Base-by-base conservation (phyloP, 2,113 vertebrate species). In the Solea senegalensis region DNA sequence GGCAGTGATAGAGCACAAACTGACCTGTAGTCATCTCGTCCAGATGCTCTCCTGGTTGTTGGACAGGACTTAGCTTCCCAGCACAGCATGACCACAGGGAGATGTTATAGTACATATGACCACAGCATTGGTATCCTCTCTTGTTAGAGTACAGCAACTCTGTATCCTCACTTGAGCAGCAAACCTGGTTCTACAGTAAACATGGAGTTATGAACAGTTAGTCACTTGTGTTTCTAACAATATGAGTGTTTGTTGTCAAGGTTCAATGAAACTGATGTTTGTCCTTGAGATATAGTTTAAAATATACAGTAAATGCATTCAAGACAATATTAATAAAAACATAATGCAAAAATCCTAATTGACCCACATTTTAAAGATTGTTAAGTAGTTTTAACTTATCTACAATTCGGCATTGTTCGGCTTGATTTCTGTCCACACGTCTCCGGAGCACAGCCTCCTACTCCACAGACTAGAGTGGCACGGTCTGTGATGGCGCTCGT, bases 61-160 rank as follows among this genome's bases (percentile, higher is more conserved):
- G 48, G 1, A 9, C 11, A 5, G 65, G 72, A 13, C 10, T 51
- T 21, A 84, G 46, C 1, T 8, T 59, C 5, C 15, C 54, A 0
- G 44, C 49, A n/a, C 56, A 73, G 75, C 86, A 91, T 1, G 62
- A 75, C 78, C 79, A 85, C 53, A 86, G 66, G 46, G 86, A 78
- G 0, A 21, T 15, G 64, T 88, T 85, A 40, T 70, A 86, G 50
- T 88, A 69, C 12, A 4, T 39, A 59, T 81, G 74, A 39, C 82
- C 82, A 26, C 88, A 91, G 66, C 88, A 89, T 15, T 26, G 6
- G 6, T 80, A 64, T 0, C 54, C 63, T 0, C 0, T 5, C 62
- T 75, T 72, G 3, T 10, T 1, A 3, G 12, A 0, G 69, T 88
- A 86, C 10, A 76, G 7, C 52, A 84, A 13, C 57, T 45, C n/a